These are phyloP conservation scores for Conistra vaccinii DNA, from an alignment of 2,888 invertebrate genomes.

Conservation along the genomic window DNA sequence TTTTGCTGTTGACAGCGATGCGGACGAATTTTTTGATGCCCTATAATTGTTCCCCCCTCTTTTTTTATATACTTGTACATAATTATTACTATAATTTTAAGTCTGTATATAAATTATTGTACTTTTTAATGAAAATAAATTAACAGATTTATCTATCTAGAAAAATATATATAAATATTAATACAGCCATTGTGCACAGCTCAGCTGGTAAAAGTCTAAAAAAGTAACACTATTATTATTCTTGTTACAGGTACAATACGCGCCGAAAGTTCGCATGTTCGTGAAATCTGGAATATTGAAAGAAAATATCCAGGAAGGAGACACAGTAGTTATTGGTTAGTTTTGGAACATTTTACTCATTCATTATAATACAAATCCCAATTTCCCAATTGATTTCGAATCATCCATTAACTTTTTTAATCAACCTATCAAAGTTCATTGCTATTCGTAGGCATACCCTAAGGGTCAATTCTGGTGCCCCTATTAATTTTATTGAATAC, in stretches of 20 bases:
- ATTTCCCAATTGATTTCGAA: slow-evolving; percentile 32
- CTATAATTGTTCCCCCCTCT: no score
- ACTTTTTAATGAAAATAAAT: no score
- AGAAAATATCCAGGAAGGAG: slow-evolving; percentile 82
- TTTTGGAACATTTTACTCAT: slow-evolving; percentile 18
- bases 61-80: no score
- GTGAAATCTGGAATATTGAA: slow-evolving; percentile 78
- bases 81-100: no score
- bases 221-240: slow-evolving; percentile 3
- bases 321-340: slow-evolving; percentile 82
- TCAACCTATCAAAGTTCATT: slow-evolving; percentile 42
- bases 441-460: slow-evolving; percentile 31
- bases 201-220: slow-evolving; percentile 1
- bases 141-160: no score
- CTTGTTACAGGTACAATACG: slow-evolving; percentile 95
- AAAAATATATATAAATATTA: neutral
- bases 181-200: neutral
- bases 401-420: slow-evolving; percentile 40
- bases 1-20: no score
- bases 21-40: no score
- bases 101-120: no score
- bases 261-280: slow-evolving; percentile 95
- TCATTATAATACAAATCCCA: slow-evolving; percentile 11
- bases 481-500: slow-evolving; percentile 45
- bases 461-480: slow-evolving; percentile 43